phyloP scores from a whole-genome alignment of 2,888 invertebrate genomes.

The Dasysyrphus tricinctus region DNA sequence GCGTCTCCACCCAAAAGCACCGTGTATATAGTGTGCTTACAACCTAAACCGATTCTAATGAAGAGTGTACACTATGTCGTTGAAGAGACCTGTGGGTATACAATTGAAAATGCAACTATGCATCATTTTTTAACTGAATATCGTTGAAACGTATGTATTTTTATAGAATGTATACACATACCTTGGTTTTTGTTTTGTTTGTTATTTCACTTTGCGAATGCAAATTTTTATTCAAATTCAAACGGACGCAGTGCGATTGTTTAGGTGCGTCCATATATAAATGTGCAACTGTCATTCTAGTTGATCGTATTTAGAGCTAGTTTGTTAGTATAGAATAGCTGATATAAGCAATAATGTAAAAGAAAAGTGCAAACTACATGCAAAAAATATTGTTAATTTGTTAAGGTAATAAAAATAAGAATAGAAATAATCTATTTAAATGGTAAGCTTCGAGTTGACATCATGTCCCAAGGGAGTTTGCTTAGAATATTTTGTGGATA shows the following conservation, averaged over 20 bases:
- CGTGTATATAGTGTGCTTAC: conserved; percentile 8
- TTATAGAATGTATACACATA: conserved; percentile 22
- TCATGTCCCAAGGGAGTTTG: neutral
- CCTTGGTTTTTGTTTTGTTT: conserved; percentile 35
- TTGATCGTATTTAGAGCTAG: conserved; percentile 9
- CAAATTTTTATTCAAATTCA: conserved; percentile 61
- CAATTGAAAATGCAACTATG: conserved; percentile 52
- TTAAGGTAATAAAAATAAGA: conserved; percentile 19
- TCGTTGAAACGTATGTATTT: neutral
- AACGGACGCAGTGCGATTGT: conserved; percentile 55
- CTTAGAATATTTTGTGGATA: conserved; percentile 15
- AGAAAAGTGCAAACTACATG: neutral
- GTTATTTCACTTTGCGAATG: conserved; percentile 70
- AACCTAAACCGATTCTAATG: conserved; percentile 65
- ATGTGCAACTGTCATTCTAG: conserved; percentile 40
- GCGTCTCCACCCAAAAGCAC: conserved; percentile 5
- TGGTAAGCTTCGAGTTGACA: conserved; percentile 34
- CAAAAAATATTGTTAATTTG: conserved; percentile 10
- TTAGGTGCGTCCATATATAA: conserved; percentile 60
- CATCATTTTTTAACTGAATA: conserved; percentile 43
- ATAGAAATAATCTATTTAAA: conserved; percentile 5
- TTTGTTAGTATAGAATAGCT: neutral
- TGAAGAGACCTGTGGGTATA: conserved; percentile 3
- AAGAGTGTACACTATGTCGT: conserved; percentile 24
- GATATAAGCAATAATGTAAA: neutral